These are phyloP conservation scores for Anguilla anguilla DNA, from an alignment of 2,797 vertebrate genomes.

Conservation along the genomic window DNA sequence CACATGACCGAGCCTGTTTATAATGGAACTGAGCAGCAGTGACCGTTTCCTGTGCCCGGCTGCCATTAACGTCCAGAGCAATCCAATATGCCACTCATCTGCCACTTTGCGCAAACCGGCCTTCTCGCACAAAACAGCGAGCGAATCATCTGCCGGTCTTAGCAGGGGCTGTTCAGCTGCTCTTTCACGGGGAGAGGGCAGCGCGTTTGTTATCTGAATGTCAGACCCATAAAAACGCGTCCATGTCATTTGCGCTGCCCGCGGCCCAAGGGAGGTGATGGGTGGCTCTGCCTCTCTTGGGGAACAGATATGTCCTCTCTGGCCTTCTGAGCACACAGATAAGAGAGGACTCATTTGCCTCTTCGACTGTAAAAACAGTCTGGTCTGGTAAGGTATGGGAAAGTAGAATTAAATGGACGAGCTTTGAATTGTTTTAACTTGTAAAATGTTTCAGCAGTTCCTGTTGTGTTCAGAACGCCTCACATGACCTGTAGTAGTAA, in stretches of 20 bases:
- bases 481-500: neutral
- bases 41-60: neutral
- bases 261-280: neutral
- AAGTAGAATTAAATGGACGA: neutral
- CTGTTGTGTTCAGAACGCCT: neutral
- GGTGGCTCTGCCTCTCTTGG: neutral
- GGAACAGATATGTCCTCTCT: neutral
- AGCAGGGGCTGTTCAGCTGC: neutral
- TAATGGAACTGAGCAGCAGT: neutral
- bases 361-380: neutral
- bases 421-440: neutral
- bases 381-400: neutral
- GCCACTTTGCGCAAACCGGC: neutral
- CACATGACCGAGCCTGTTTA: neutral
- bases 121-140: neutral
- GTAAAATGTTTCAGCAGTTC: neutral
- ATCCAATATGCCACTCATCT: neutral
- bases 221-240: neutral
- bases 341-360: neutral
- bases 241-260: neutral
- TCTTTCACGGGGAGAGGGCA: neutral
- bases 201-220: neutral
- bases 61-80: neutral
- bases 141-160: neutral
- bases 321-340: neutral